These are phyloP conservation scores for Watsonalla binaria DNA, from an alignment of 2,888 invertebrate species.

Conservation along the genomic window DNA sequence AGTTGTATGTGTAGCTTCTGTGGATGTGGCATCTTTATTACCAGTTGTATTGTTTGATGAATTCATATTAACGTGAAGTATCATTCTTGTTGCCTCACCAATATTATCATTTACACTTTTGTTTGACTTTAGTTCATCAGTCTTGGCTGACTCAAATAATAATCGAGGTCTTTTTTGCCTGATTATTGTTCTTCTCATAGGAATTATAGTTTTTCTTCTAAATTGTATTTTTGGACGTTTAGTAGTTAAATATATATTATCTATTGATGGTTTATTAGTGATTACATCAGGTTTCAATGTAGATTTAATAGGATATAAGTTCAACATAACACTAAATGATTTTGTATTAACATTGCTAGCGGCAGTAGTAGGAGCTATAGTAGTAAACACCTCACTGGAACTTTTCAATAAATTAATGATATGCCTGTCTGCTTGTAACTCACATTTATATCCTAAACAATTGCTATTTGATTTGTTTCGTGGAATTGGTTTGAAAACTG, in stretches of 20 bases:
- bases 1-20: conserved; percentile 9
- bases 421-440: conserved; percentile 16
- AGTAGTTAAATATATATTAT: conserved; percentile 61
- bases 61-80: conserved; percentile 82
- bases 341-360: conserved; percentile 37
- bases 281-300: conserved; percentile 33
- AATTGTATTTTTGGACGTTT: conserved; percentile 53
- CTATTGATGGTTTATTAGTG: conserved; percentile 21
- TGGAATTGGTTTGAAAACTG: conserved; percentile 49
- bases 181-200: conserved; percentile 34
- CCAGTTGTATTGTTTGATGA: conserved; percentile 40
- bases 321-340: conserved; percentile 82
- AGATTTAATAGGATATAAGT: conserved; percentile 78
- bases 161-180: conserved; percentile 35
- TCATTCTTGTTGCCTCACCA: conserved; percentile 70
- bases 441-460: conserved; percentile 40
- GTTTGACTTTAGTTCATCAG: conserved; percentile 13
- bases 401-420: conserved; percentile 11
- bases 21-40: conserved; percentile 16
- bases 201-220: conserved; percentile 46
- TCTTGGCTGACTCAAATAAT: conserved; percentile 13
- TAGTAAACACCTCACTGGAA: conserved; percentile 22
- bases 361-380: conserved; percentile 22
- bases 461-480: conserved; percentile 27
- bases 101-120: conserved; percentile 17